These are phyloP conservation scores for Agrochola litura DNA, from an alignment of 2,888 invertebrate species.

Conservation along the genomic window DNA sequence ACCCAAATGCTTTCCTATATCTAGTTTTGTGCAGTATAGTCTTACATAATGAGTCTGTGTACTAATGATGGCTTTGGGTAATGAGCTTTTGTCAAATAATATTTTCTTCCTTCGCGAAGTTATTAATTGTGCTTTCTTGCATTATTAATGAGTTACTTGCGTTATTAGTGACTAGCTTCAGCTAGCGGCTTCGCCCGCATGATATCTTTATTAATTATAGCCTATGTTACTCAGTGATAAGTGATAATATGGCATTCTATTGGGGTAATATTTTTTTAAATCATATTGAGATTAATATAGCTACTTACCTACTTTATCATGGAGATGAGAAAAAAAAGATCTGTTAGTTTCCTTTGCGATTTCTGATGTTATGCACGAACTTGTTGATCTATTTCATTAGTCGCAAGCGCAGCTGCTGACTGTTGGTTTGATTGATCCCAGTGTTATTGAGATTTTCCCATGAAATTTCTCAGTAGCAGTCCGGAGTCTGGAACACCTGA, in stretches of 20 bases:
- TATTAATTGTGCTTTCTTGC: neutral
- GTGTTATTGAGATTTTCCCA: neutral
- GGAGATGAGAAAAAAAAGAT: neutral
- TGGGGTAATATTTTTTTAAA: no score
- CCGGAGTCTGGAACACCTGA: neutral
- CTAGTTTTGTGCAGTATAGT: conserved; percentile 29
- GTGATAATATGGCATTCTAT: no score
- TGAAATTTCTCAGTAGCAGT: neutral
- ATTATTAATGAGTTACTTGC: neutral
- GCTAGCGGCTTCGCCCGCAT: no score
- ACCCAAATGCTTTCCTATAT: conserved; percentile 52
- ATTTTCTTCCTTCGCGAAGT: conserved; percentile 7
- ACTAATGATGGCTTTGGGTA: conserved; percentile 47
- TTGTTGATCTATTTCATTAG: neutral
- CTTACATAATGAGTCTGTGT: conserved; percentile 51
- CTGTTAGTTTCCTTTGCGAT: neutral
- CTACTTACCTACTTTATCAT: neutral
- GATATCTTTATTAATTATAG: no score
- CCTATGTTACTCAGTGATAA: no score
- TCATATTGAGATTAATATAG: neutral
- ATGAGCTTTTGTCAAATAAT: conserved; percentile 51
- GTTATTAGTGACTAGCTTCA: no score
- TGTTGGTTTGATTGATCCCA: neutral
- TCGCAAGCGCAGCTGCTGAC: neutral
- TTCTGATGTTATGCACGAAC: neutral